Evolutionary conservation across 2,113 vertebrate species (phyloP), one percentile per base, ranked within the genome.

Genomic region (Propithecus coquereli): DNA sequence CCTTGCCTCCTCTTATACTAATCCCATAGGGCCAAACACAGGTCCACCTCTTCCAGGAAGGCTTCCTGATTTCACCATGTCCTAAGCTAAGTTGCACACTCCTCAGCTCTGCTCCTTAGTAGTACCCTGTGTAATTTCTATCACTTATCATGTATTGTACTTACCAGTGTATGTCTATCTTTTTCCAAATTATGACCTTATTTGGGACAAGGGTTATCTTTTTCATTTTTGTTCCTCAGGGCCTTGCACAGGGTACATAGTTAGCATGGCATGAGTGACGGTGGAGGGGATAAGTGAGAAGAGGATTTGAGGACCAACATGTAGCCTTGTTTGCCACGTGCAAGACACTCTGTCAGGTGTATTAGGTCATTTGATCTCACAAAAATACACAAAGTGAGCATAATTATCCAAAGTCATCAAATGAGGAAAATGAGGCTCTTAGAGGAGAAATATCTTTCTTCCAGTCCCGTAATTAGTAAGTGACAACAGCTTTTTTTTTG

Each of bases 301-400:
- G 27, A 47, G 10, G 50, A 93, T 73, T 34, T 93, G 50, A 92
- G 40, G 96, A 81, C 43, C 18, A 88, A 84, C n/a, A 50, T 2
- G 37, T 18, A 92, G 74, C 71, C 34, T 22, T 97, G 84, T n/a
- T 68, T 73, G 54, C 54, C 70, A 37, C 2, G 25, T 63, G 32
- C 22, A 82, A 50, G 50, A 87, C 25, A 92, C 32, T 45, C 25
- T 65, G 25, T 94, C 87, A 97, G 88, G 80, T 74, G 66, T 89
- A 30, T 61, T 93, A 45, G 32, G 32, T 76, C 93, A 89, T 92
- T 94, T 90, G 80, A 54, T 54, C 52, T 90, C 54, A 92, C 16
- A 71, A 96, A 94, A 66, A 94, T 94, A 95, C 92, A 59, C 47
- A 90, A 97, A 92, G 91, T 92, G 77, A 43, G 20, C 71, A 90